phyloP scores from a whole-genome alignment of 2,797 vertebrate genomes.

The Etheostoma nigrum region DNA sequence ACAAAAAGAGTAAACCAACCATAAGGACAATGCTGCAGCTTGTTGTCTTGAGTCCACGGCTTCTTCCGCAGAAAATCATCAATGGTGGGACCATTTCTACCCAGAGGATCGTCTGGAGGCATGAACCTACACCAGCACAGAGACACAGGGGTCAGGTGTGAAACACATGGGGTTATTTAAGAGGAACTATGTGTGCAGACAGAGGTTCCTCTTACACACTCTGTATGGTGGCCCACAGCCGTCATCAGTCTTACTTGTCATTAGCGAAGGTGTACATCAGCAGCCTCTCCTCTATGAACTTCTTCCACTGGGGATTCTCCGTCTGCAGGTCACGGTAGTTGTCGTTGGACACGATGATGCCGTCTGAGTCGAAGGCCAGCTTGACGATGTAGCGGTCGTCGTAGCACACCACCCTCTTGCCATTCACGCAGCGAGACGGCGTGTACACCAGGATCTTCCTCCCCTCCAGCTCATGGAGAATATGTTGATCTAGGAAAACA shows the following conservation, averaged over 20 bases:
- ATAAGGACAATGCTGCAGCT: slow-evolving; percentile 89
- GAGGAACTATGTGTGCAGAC: neutral
- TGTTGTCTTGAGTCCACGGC: slow-evolving; percentile 80
- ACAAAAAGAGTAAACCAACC: slow-evolving; percentile 76
- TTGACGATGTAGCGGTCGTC: slow-evolving; percentile 94
- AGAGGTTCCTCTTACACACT: neutral
- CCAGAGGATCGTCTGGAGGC: slow-evolving; percentile 93
- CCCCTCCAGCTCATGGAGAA: slow-evolving; percentile 88
- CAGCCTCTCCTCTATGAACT: slow-evolving; percentile 91
- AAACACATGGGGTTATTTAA: neutral
- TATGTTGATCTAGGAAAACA: slow-evolving; percentile 84
- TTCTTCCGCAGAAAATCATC: slow-evolving; percentile 88
- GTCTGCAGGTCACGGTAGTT: slow-evolving; percentile 92
- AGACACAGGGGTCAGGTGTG: slow-evolving; percentile 1
- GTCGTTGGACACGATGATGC: slow-evolving; percentile 93
- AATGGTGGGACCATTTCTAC: slow-evolving; percentile 89
- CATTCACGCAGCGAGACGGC: slow-evolving; percentile 90
- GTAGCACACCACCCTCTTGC: slow-evolving; percentile 91
- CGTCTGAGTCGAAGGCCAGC: slow-evolving; percentile 87
- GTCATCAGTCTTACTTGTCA: slow-evolving; percentile 83
- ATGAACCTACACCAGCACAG: slow-evolving; percentile 87
- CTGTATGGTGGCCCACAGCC: neutral
- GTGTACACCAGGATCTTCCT: slow-evolving; percentile 89
- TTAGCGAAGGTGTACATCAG: slow-evolving; percentile 94
- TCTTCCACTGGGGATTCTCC: slow-evolving; percentile 92